phyloP scores from a whole-genome alignment of 2,113 vertebrate species.

The Euleptes europaea region DNA sequence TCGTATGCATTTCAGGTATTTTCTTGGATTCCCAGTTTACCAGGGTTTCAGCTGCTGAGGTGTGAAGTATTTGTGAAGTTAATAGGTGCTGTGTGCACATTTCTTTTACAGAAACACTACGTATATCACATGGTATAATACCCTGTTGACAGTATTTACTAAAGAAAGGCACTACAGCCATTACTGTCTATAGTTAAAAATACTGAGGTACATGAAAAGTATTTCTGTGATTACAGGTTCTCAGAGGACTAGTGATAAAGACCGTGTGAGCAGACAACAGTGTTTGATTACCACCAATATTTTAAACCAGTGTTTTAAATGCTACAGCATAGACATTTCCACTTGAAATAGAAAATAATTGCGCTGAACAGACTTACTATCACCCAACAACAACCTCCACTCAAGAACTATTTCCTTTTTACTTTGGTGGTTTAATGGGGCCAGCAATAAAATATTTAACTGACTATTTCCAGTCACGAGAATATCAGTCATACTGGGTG shows the following conservation, averaged over 20 bases:
- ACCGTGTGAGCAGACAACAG: not conserved
- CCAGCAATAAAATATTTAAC: not conserved
- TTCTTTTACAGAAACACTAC: not conserved
- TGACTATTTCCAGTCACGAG: not conserved
- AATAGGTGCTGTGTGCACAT: not conserved
- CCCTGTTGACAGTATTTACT: not conserved
- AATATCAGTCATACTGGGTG: not conserved
- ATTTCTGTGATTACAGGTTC: not conserved
- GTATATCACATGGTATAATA: not conserved
- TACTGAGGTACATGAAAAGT: not conserved
- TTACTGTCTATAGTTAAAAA: not conserved
- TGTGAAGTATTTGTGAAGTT: not conserved
- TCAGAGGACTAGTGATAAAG: not conserved
- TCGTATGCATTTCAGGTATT: not conserved
- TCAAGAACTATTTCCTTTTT: not conserved
- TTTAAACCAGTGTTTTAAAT: not conserved
- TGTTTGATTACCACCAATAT: not conserved
- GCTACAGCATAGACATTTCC: not conserved
- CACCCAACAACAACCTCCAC: not conserved
- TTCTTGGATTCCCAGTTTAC: not conserved
- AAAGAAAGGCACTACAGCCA: not conserved
- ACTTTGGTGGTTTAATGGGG: not conserved
- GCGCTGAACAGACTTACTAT: not conserved
- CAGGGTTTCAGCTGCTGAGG: not conserved
- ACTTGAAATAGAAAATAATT: not conserved